Conservation (phyloP, 2,888 invertebrate genomes). For the Zhuqinia jingwanae region DNA sequence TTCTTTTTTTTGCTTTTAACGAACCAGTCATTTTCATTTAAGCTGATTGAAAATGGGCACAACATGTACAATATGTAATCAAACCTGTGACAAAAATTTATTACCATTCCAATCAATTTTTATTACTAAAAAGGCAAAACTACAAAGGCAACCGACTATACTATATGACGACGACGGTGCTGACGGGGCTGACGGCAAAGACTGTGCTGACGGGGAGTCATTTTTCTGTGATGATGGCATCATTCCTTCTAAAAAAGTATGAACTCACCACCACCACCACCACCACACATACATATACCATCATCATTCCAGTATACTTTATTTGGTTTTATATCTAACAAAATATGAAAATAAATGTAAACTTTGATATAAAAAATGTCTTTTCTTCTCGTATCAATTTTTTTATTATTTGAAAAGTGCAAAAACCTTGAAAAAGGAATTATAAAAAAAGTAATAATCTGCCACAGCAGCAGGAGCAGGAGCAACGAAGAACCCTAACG, state of each 20-base stretch:
- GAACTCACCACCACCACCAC: neutral
- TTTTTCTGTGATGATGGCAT: constrained; percentile 14
- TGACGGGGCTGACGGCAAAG: constrained; percentile 25
- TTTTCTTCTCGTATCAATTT: constrained; percentile 1
- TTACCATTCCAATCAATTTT: constrained; percentile 33
- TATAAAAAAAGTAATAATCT: neutral
- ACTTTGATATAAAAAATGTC: neutral
- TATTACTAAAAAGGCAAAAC: neutral
- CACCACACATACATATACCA: too few species aligned
- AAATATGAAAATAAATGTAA: neutral
- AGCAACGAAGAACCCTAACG: constrained; percentile 2
- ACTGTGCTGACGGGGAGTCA: constrained; percentile 20
- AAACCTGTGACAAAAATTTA: constrained; percentile 34
- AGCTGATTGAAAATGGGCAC: constrained; percentile 17
- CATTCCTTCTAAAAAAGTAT: neutral
- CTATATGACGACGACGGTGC: neutral
- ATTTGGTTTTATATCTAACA: neutral
- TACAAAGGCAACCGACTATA: constrained; percentile 20
- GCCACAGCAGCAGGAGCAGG: neutral
- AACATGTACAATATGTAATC: neutral
- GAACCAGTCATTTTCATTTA: constrained; percentile 34
- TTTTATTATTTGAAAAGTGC: constrained; percentile 55
- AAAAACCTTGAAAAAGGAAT: constrained; percentile 51
- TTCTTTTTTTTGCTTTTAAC: neutral
- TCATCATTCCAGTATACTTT: too few species aligned